These are phyloP conservation scores for Lithobates sylvaticus DNA, from an alignment of 2,797 vertebrate genomes.

Conservation along the genomic window DNA sequence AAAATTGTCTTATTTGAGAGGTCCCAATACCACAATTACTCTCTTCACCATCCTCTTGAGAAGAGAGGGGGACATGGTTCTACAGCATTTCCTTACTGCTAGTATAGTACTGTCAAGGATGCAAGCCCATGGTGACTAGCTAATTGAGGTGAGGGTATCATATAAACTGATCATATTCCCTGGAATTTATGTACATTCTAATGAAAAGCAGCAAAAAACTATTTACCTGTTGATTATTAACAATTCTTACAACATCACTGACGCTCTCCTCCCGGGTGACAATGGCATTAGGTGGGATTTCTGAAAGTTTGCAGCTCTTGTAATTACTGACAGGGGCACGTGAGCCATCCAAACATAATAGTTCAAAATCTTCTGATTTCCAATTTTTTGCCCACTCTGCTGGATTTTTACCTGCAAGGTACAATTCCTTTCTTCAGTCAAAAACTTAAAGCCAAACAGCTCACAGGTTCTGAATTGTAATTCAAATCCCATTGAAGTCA, in stretches of 20 bases:
- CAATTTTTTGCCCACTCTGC: conserved; percentile 72
- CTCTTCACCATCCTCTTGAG: too few species aligned
- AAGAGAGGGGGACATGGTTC: too few species aligned
- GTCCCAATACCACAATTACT: too few species aligned
- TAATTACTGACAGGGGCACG: conserved; percentile 69
- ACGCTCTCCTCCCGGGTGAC: conserved; percentile 80
- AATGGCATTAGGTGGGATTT: conserved; percentile 84
- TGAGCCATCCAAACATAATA: conserved; percentile 81
- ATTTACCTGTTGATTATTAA: conserved; percentile 81
- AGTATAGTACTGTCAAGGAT: too few species aligned
- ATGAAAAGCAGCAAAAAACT: neutral
- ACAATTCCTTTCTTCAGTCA: neutral
- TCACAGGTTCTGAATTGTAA: too few species aligned
- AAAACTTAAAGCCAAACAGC: neutral
- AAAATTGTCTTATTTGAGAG: too few species aligned
- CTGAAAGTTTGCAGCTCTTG: conserved; percentile 77
- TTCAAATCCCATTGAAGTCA: too few species aligned
- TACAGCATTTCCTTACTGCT: too few species aligned
- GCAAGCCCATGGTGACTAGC: too few species aligned
- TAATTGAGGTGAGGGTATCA: too few species aligned
- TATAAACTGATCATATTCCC: too few species aligned
- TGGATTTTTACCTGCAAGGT: conserved; percentile 68
- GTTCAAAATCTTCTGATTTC: conserved; percentile 71
- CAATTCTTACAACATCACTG: conserved; percentile 67
- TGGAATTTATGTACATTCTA: too few species aligned